A percentile compares a stretch with the other conserved stretches of the same genome.
Conservation (phyloP, 2,888 invertebrate species). For the Phortica magna region DNA sequence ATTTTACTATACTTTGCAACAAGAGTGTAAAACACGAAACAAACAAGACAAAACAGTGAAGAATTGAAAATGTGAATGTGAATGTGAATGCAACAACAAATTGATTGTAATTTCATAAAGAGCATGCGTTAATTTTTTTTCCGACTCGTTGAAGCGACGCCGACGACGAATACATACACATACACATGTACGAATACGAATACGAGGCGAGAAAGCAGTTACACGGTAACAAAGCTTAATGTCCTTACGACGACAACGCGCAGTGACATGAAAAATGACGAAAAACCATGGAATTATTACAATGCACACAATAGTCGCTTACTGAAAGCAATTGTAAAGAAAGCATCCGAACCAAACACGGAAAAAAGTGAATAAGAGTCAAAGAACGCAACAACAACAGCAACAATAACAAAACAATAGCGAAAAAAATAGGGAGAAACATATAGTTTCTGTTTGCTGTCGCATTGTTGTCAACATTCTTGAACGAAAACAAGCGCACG, state of each 20-base stretch:
- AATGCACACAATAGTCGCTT: slow-evolving; percentile 41
- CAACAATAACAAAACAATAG: slow-evolving; percentile 18
- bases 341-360: slow-evolving; percentile 32
- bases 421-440: slow-evolving; percentile 13
- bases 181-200: too few relatives aligned
- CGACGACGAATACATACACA: neutral
- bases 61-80: slow-evolving; percentile 42
- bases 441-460: slow-evolving; percentile 25
- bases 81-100: slow-evolving; percentile 58
- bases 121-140: slow-evolving; percentile 70
- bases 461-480: slow-evolving; percentile 40
- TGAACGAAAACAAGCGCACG: slow-evolving; percentile 43
- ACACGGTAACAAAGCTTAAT: slow-evolving; percentile 59
- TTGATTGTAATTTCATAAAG: slow-evolving; percentile 71
- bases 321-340: slow-evolving; percentile 26
- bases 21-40: slow-evolving; percentile 36
- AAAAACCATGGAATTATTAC: slow-evolving; percentile 61
- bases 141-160: slow-evolving; percentile 30
- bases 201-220: neutral
- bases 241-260: slow-evolving; percentile 58
- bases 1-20: slow-evolving; percentile 22
- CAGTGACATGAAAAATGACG: slow-evolving; percentile 72
- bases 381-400: slow-evolving; percentile 43
- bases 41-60: slow-evolving; percentile 18
- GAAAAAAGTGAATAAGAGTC: slow-evolving; percentile 16